These are phyloP conservation scores for Pterobdella sp. DNA, from an alignment of 2,888 invertebrate genomes.

Conservation along the genomic window DNA sequence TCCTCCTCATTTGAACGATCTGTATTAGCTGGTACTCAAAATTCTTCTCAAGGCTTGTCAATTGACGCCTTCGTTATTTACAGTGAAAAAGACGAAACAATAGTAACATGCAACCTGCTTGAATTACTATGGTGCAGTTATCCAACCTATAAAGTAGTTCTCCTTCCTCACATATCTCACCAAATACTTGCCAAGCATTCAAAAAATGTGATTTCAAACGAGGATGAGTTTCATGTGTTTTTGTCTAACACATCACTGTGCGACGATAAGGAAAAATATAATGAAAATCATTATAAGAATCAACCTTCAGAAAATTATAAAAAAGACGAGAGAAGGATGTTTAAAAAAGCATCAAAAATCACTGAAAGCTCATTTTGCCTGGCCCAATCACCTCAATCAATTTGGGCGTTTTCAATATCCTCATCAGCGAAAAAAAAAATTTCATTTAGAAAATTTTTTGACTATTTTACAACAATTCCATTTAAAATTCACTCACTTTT, in stretches of 20 bases:
- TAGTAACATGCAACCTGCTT: slow-evolving; percentile 27
- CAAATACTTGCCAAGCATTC: neutral
- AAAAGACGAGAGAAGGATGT: neutral
- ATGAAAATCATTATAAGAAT: neutral
- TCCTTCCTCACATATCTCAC: slow-evolving; percentile 19
- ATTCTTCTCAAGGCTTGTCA: neutral
- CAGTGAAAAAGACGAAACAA: slow-evolving; percentile 27
- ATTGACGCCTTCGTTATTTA: slow-evolving; percentile 29
- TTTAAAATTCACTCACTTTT: no score
- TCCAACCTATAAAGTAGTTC: slow-evolving; percentile 25
- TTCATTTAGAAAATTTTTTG: no score
- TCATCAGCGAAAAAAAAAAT: neutral
- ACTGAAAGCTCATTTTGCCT: neutral
- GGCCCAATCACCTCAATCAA: neutral
- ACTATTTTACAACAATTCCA: no score
- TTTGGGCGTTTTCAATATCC: neutral
- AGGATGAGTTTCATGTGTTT: neutral
- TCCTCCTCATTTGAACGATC: neutral
- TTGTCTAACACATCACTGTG: no score
- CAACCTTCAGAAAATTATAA: neutral
- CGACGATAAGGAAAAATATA: neutral
- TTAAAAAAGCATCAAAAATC: neutral
- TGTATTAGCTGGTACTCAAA: no score
- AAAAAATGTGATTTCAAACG: neutral
- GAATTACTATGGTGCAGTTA: slow-evolving; percentile 26